phyloP scores from a whole-genome alignment of 2,888 invertebrate species.

The Erannis defoliaria region DNA sequence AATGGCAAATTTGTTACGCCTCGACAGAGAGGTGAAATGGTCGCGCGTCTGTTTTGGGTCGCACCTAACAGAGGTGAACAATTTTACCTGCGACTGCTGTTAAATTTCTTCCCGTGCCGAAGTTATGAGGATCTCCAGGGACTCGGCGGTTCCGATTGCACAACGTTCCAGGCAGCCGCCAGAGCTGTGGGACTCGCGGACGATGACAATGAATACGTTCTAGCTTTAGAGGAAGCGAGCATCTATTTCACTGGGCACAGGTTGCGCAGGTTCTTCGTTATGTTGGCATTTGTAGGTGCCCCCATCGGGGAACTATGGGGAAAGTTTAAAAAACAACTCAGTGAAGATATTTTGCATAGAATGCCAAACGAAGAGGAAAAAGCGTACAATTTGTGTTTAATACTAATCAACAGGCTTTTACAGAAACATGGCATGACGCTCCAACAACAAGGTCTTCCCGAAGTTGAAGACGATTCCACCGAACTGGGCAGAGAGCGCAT shows the following conservation, averaged over 20 bases:
- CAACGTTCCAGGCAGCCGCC: too few relatives aligned
- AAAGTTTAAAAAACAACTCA: not conserved
- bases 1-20: conserved; percentile 20
- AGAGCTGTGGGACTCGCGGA: too few relatives aligned
- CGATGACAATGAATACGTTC: too few relatives aligned
- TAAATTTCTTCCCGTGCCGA: too few relatives aligned
- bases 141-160: too few relatives aligned
- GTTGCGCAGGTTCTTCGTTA: not conserved
- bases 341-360: not conserved
- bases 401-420: not conserved
- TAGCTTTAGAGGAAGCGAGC: not conserved
- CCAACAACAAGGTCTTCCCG: too few relatives aligned
- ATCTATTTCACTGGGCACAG: not conserved
- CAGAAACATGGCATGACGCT: not conserved
- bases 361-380: not conserved
- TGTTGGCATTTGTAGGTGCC: not conserved
- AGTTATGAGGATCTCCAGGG: too few relatives aligned
- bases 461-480: too few relatives aligned
- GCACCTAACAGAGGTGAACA: conserved; percentile 30
- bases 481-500: too few relatives aligned
- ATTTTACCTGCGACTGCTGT: too few relatives aligned
- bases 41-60: conserved; percentile 24
- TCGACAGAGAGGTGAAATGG: conserved; percentile 15
- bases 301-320: not conserved
- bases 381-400: too few relatives aligned